Conservation (phyloP, 2,888 invertebrate species). For the Corbicula japonica region DNA sequence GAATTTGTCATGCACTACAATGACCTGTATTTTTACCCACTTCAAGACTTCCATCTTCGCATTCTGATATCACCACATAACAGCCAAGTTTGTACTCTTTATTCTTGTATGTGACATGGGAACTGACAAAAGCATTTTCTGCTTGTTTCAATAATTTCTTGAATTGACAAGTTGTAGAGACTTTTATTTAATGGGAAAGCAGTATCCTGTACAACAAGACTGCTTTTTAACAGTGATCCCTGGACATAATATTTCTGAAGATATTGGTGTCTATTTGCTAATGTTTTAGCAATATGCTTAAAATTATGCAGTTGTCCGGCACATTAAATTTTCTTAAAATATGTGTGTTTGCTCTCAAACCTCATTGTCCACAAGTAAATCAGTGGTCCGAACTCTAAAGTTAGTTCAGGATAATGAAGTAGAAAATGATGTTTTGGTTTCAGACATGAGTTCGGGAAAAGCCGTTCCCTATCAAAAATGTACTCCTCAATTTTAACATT, state of each 20-base stretch:
- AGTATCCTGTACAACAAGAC: too few species aligned
- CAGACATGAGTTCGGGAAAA: slow-evolving; percentile 28
- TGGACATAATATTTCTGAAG: slow-evolving; percentile 49
- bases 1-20: slow-evolving; percentile 4
- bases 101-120: too few species aligned
- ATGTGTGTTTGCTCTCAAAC: slow-evolving; percentile 64
- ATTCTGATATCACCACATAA: neutral
- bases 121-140: too few species aligned
- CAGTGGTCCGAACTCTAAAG: slow-evolving; percentile 52
- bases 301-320: slow-evolving; percentile 53
- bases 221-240: too few species aligned
- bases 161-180: too few species aligned
- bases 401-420: slow-evolving; percentile 47
- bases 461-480: neutral
- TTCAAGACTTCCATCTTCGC: slow-evolving; percentile 10
- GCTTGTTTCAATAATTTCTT: too few species aligned
- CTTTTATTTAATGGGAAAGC: too few species aligned
- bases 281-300: slow-evolving; percentile 43
- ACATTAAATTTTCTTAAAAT: slow-evolving; percentile 62
- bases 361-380: slow-evolving; percentile 61
- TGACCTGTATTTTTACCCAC: slow-evolving; percentile 3
- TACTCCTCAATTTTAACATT: slow-evolving; percentile 11
- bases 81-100: too few species aligned
- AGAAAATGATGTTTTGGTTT: slow-evolving; percentile 57
- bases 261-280: slow-evolving; percentile 55